Evolutionary conservation across 2,888 invertebrate species (phyloP).

Genomic region (Drosophila acutilabella): DNA sequence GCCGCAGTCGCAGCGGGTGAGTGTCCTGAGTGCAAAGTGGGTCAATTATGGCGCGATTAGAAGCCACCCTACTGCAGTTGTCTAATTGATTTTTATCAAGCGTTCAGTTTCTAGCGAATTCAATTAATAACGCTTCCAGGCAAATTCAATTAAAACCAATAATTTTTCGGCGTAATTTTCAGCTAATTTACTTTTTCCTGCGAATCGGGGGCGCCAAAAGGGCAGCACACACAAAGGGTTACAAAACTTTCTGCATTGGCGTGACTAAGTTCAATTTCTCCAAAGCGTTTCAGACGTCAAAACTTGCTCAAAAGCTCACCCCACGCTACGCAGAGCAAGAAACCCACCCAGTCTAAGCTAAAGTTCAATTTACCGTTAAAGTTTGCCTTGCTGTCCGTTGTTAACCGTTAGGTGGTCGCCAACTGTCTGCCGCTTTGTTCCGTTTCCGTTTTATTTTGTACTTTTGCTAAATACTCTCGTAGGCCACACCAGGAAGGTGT

Average conservation of each 20-base stretch:
- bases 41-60: slow-evolving; percentile 40
- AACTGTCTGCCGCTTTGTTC: slow-evolving; percentile 74
- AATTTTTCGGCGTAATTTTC: slow-evolving; percentile 63
- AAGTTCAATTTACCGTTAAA: slow-evolving; percentile 3
- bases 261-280: slow-evolving; percentile 73
- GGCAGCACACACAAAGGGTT: slow-evolving; percentile 59
- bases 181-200: slow-evolving; percentile 69
- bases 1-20: slow-evolving; percentile 39
- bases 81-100: slow-evolving; percentile 45
- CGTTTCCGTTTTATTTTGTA: slow-evolving; percentile 64
- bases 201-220: slow-evolving; percentile 51
- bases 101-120: slow-evolving; percentile 54
- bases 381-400: slow-evolving; percentile 1
- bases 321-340: slow-evolving; percentile 8
- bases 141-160: slow-evolving; percentile 71
- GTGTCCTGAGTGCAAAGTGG: slow-evolving; percentile 50
- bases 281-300: slow-evolving; percentile 46
- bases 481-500: slow-evolving; percentile 62
- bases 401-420: slow-evolving; percentile 16
- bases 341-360: slow-evolving; percentile 4
- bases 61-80: neutral
- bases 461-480: slow-evolving; percentile 48
- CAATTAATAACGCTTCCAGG: slow-evolving; percentile 58
- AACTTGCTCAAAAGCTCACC: slow-evolving; percentile 49
- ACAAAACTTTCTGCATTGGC: slow-evolving; percentile 60